Evolutionary conservation across 2,888 invertebrate genomes (phyloP).

Genomic region (Dolichopus griseipennis): DNA sequence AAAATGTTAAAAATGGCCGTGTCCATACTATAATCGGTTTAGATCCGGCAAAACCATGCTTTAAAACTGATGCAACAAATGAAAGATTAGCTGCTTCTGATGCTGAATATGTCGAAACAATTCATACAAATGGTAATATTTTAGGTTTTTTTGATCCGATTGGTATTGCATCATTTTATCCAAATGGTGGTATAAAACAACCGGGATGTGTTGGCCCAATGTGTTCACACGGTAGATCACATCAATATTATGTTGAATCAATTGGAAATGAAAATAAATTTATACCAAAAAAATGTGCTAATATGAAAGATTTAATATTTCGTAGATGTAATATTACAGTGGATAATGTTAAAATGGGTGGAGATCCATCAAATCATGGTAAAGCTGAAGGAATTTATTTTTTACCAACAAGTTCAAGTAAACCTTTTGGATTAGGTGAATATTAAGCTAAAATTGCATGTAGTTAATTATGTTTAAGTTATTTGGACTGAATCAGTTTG

Average conservation of each 20-base stretch:
- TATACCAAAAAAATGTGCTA: neutral
- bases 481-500: no score
- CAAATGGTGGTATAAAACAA: conserved; percentile 28
- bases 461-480: no score
- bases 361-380: conserved; percentile 17
- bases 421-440: conserved; percentile 13
- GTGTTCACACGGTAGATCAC: conserved; percentile 20
- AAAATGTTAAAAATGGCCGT: conserved; percentile 14
- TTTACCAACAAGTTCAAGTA: conserved; percentile 14
- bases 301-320: neutral
- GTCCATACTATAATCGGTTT: conserved; percentile 21
- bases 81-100: conserved; percentile 22
- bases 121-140: conserved; percentile 27
- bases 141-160: conserved; percentile 23
- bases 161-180: conserved; percentile 28
- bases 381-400: conserved; percentile 15
- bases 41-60: conserved; percentile 26
- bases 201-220: conserved; percentile 26
- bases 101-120: conserved; percentile 26
- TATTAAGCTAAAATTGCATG: no score
- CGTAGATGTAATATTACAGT: neutral
- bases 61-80: conserved; percentile 9
- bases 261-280: conserved; percentile 27
- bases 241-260: conserved; percentile 20
- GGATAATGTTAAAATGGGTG: conserved; percentile 16